These are phyloP conservation scores for Girardinus metallicus DNA, from an alignment of 2,797 vertebrate genomes.

Conservation along the genomic window DNA sequence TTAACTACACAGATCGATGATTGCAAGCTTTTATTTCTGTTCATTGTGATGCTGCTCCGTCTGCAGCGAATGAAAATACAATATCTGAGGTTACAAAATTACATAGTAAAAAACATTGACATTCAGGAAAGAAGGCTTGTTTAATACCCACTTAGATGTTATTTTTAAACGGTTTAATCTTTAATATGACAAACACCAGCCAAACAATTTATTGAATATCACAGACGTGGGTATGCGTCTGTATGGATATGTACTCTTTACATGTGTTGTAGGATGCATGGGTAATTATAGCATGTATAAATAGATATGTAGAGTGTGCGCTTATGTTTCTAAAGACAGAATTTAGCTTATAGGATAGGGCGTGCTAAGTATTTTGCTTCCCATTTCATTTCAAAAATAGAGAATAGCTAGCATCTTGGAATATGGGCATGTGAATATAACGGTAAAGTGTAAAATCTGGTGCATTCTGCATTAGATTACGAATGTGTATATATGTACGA, in stretches of 20 bases:
- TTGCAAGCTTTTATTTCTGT: neutral
- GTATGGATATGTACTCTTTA: neutral
- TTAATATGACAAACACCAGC: neutral
- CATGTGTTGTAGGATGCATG: neutral
- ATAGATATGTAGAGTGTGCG: neutral
- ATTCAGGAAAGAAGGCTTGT: neutral
- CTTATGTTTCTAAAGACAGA: neutral
- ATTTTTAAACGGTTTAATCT: neutral
- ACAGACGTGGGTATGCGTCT: neutral
- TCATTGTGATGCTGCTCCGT: too few species aligned
- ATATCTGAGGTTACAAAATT: neutral
- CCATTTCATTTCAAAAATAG: neutral
- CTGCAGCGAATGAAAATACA: neutral
- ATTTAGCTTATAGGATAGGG: neutral
- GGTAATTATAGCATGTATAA: neutral
- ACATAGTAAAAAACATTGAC: neutral
- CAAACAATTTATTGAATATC: neutral
- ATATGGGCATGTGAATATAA: neutral
- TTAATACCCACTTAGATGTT: neutral
- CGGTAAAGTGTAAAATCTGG: neutral
- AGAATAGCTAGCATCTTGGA: neutral
- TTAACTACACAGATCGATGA: neutral
- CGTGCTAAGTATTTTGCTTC: neutral
- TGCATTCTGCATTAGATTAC: neutral
- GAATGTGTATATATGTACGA: neutral